Conservation (phyloP, 1,140 invertebrate genomes). For the Cataglyphis hispanica region DNA sequence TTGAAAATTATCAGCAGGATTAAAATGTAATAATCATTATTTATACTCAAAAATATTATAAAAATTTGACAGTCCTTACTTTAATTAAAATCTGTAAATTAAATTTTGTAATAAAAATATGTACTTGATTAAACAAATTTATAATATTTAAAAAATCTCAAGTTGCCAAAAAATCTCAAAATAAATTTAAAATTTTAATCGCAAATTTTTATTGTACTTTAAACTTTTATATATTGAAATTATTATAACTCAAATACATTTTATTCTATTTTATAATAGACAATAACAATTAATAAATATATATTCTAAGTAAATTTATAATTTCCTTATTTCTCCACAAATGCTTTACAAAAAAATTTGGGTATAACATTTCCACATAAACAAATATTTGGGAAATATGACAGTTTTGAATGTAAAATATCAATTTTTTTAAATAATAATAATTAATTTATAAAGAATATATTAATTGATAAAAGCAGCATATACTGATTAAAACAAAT, state of each 20-base stretch:
- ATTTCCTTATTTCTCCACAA: neutral
- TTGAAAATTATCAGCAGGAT: neutral
- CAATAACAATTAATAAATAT: neutral
- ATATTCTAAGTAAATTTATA: neutral
- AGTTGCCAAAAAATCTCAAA: neutral
- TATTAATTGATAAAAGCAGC: neutral
- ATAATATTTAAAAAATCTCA: neutral
- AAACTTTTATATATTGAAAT: neutral
- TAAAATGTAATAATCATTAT: neutral
- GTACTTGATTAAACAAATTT: neutral
- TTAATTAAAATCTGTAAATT: neutral
- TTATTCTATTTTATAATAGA: neutral
- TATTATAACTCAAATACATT: neutral
- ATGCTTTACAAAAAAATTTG: neutral
- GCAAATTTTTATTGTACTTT: neutral
- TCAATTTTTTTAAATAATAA: constrained; percentile 1
- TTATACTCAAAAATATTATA: neutral
- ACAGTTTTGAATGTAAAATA: neutral
- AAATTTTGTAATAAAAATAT: neutral
- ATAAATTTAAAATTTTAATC: neutral
- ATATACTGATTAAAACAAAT: constrained; percentile 19
- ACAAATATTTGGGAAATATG: neutral
- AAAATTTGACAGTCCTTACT: neutral
- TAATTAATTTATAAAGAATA: neutral
- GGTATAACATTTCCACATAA: neutral